Base-by-base conservation (phyloP, 2,113 vertebrate species). In the Psammodynastes pulverulentus region DNA sequence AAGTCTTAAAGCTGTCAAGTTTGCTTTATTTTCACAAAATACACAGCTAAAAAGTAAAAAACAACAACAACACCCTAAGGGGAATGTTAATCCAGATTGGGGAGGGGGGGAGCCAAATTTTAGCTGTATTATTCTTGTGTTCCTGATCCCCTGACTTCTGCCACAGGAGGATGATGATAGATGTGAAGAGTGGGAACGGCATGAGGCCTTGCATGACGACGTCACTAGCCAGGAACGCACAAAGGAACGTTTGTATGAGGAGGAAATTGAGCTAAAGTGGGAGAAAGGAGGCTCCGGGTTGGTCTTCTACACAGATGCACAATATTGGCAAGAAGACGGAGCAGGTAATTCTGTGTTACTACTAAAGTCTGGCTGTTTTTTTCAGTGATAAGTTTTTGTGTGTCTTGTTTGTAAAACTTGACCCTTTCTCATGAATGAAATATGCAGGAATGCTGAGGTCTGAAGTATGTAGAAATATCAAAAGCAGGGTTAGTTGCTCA, bases 181-280 rank as follows among this genome's bases (percentile, higher is more conserved):
- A 4, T 99, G 99, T 87, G 99, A 99, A 97, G 99, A 99, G 94
- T 99, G 99, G 99, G 98, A 99, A 95, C 97, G 99, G 0, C 99
- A 99, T 0, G 98, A 99, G 94, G 99, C 99, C 0, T 96, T 99
- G 95, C 98, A 99, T 0, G 99, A 99, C 6, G 99, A 99, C 0
- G 98, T 99, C 67, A 98, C 99, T 0, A 95, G 97, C 94, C 99
- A 99, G 97, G 98, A 99, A n/a, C 98, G 99, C 6, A 94, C 24
- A 46, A 96, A 98, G 45, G 99, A 99, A 95, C 96, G 98, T 34
- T 98, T 99, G 87, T 99, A 95, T 67, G 99, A 99, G 92, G 99
- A 99, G 95, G 98, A 99, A 97, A 99, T 99, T 1, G 99, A 99
- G 96, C 96, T 99, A 51, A 99, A 99, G 96, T 99, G 99, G 99